Evolutionary conservation across 2,888 invertebrate genomes (phyloP).

Genomic region (Tiphia femorata): DNA sequence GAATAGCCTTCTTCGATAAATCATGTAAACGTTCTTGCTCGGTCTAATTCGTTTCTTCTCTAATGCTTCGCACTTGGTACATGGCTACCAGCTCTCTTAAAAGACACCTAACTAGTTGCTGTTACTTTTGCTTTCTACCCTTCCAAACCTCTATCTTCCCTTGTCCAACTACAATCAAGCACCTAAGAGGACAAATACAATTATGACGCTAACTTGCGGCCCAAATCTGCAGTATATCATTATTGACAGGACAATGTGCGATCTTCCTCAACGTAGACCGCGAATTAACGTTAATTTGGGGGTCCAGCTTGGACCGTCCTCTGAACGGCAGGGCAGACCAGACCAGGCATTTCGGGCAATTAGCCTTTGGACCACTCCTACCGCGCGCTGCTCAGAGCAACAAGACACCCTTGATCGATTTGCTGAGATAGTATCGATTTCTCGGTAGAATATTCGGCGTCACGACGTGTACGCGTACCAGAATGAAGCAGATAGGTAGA

Average conservation of each 20-base stretch:
- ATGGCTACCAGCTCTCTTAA: no score
- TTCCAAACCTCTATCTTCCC: no score
- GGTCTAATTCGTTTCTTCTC: no score
- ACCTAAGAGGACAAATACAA: slow-evolving; percentile 18
- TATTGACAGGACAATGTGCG: slow-evolving; percentile 32
- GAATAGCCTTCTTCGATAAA: no score
- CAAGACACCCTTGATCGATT: slow-evolving; percentile 41
- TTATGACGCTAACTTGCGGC: slow-evolving; percentile 25
- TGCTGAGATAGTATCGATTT: slow-evolving; percentile 37
- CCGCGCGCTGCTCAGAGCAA: slow-evolving; percentile 18
- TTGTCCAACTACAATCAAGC: no score
- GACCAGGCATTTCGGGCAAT: slow-evolving; percentile 44
- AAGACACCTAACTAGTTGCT: no score
- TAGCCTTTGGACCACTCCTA: slow-evolving; percentile 28
- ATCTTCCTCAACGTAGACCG: slow-evolving; percentile 23
- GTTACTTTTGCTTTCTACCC: neutral
- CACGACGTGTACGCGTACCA: no score
- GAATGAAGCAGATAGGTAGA: no score
- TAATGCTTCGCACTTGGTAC: no score
- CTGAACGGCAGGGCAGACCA: slow-evolving; percentile 5
- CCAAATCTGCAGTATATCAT: slow-evolving; percentile 30
- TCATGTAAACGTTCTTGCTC: no score
- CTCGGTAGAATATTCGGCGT: no score
- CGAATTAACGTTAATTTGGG: slow-evolving; percentile 48
- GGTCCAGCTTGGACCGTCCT: slow-evolving; percentile 21